These are phyloP conservation scores for Drosophila carrolli DNA, from an alignment of 1,140 invertebrate genomes.

Conservation along the genomic window DNA sequence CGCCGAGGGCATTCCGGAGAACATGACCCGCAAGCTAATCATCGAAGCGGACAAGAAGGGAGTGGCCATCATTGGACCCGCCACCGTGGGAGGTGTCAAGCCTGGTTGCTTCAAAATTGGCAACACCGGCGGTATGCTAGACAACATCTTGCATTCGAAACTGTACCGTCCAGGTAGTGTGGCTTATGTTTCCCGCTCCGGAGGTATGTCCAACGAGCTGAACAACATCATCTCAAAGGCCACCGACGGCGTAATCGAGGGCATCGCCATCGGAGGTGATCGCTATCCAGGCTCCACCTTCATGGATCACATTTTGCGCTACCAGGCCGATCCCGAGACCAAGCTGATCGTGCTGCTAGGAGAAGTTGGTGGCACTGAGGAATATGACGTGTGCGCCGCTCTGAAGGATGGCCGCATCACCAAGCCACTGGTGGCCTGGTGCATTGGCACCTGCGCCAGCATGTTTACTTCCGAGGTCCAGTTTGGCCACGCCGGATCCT, in stretches of 20 bases:
- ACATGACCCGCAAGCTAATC: slow-evolving; percentile 98
- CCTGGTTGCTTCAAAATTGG: slow-evolving; percentile 99
- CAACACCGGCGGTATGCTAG: slow-evolving; percentile 99
- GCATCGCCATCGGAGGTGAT: slow-evolving; percentile 99
- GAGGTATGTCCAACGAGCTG: slow-evolving; percentile 99
- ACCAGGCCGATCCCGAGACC: slow-evolving; percentile 90
- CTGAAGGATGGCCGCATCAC: slow-evolving; percentile 92
- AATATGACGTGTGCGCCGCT: slow-evolving; percentile 98
- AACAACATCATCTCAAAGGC: slow-evolving; percentile 99
- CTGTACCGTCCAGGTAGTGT: slow-evolving; percentile 98
- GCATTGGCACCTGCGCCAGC: slow-evolving; percentile 96
- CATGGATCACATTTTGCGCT: slow-evolving; percentile 98
- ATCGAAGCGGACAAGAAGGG: slow-evolving; percentile 92
- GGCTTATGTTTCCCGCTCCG: slow-evolving; percentile 98
- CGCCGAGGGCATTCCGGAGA: slow-evolving; percentile 99
- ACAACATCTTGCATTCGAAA: slow-evolving; percentile 99
- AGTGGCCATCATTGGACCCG: slow-evolving; percentile 97
- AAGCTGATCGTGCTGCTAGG: slow-evolving; percentile 98
- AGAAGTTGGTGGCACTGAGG: slow-evolving; percentile 99
- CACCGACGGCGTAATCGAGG: slow-evolving; percentile 98
- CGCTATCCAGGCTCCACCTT: slow-evolving; percentile 99
- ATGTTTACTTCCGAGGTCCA: slow-evolving; percentile 99
- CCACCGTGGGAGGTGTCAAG: slow-evolving; percentile 99
- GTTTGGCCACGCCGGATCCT: slow-evolving; percentile 99
- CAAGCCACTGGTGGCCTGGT: slow-evolving; percentile 99